phyloP scores from a whole-genome alignment of 2,797 vertebrate genomes.

The Selene dorsalis region DNA sequence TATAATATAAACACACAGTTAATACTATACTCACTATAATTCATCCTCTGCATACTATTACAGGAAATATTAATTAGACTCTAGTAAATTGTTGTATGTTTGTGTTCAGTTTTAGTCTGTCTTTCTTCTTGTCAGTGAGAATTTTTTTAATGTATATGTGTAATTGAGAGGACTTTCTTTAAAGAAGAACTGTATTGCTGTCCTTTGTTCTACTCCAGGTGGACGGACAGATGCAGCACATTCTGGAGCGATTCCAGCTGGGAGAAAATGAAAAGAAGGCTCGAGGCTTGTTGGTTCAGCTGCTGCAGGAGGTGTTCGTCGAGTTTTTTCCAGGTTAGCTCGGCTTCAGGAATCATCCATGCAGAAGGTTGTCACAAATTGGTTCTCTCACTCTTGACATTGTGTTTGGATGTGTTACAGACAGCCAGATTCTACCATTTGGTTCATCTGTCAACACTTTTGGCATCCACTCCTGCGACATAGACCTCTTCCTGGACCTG shows the following conservation, averaged over 20 bases:
- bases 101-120: no score
- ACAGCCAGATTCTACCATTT: conserved; percentile 88
- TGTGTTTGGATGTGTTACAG: conserved; percentile 69
- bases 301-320: conserved; percentile 91
- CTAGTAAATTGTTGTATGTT: no score
- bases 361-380: neutral
- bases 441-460: conserved; percentile 94
- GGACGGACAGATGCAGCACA: conserved; percentile 86
- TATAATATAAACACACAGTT: neutral
- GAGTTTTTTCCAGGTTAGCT: conserved; percentile 93
- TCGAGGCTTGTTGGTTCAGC: conserved; percentile 86
- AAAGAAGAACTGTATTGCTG: rapidly evolving
- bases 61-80: neutral
- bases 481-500: conserved; percentile 93
- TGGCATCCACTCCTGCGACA: conserved; percentile 89
- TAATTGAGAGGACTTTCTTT: no score
- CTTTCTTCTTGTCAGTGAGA: no score
- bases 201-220: conserved; percentile 75
- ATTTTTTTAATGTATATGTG: no score
- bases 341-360: neutral
- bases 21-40: neutral
- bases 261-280: conserved; percentile 87
- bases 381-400: neutral
- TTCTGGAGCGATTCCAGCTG: conserved; percentile 87
- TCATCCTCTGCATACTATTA: neutral